Conservation (phyloP, 2,888 invertebrate species). For the Dryadula phaetusa region DNA sequence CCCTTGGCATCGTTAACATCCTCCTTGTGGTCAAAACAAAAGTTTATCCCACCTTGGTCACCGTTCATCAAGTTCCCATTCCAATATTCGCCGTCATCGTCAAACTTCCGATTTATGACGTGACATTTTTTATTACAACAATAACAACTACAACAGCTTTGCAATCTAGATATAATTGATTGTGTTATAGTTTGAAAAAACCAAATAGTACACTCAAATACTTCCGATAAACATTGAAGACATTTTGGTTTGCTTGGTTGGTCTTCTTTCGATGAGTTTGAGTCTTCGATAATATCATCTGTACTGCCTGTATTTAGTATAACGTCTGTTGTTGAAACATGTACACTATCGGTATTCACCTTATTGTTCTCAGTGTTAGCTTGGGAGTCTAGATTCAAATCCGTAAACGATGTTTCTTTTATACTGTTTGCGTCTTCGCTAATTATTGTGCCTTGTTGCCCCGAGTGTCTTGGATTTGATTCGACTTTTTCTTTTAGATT, state of each 20-base stretch:
- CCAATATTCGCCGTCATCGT: conserved; percentile 15
- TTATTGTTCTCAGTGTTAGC: background rate
- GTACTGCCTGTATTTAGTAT: conserved; percentile 13
- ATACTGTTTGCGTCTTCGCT: background rate
- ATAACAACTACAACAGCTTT: conserved; percentile 12
- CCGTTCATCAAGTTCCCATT: conserved; percentile 16
- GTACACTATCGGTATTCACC: background rate
- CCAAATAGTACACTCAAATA: conserved; percentile 16
- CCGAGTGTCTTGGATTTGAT: background rate
- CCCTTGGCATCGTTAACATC: background rate
- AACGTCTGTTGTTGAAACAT: background rate
- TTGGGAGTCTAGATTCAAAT: background rate
- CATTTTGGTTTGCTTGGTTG: conserved; percentile 9
- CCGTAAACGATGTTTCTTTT: conserved; percentile 3
- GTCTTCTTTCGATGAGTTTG: background rate
- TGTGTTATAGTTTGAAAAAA: background rate
- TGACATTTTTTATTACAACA: background rate
- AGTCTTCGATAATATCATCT: background rate
- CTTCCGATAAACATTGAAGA: conserved; percentile 5
- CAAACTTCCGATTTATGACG: background rate
- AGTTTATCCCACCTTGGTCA: background rate
- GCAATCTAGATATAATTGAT: background rate
- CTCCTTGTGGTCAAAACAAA: conserved; percentile 1
- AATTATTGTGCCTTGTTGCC: conserved; percentile 12
- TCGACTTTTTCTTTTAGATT: background rate